phyloP scores from a whole-genome alignment of 1,140 invertebrate species.

The Macrotrachela quadricornifera region DNA sequence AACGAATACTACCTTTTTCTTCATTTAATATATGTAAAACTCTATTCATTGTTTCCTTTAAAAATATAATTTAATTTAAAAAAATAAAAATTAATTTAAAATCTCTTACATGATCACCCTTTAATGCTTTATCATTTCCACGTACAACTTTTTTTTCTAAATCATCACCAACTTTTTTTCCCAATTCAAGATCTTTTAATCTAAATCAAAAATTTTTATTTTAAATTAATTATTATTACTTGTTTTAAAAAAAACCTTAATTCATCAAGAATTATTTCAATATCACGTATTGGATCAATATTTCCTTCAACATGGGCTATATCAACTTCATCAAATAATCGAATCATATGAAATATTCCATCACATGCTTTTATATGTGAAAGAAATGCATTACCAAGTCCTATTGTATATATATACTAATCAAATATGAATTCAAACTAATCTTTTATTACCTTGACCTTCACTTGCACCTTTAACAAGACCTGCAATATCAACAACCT shows the following conservation, averaged over 20 bases:
- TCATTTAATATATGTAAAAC: background rate
- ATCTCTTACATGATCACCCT: constrained; percentile 42
- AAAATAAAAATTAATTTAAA: too few relatives aligned
- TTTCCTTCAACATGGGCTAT: constrained; percentile 95
- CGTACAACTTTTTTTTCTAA: constrained; percentile 63
- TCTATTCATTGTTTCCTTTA: constrained; percentile 1
- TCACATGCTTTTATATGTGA: constrained; percentile 33
- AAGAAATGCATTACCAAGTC: too few relatives aligned
- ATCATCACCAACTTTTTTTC: constrained; percentile 43
- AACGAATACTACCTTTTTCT: background rate
- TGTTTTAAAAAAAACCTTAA: too few relatives aligned
- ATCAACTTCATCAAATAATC: constrained; percentile 68
- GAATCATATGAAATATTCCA: constrained; percentile 87
- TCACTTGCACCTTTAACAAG: constrained; percentile 90
- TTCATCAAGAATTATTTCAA: constrained; percentile 88
- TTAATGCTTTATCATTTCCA: constrained; percentile 79
- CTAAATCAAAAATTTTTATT: background rate
- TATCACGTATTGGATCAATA: constrained; percentile 80
- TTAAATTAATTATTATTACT: too few relatives aligned
- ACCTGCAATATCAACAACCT: constrained; percentile 75
- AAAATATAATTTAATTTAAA: too few relatives aligned
- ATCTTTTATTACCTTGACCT: constrained; percentile 91
- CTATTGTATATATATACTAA: constrained; percentile 32
- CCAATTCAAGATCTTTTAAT: constrained; percentile 6
- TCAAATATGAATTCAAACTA: constrained; percentile 89